These are phyloP conservation scores for Idaea dimidiata DNA, from an alignment of 2,888 invertebrate genomes.

Conservation along the genomic window DNA sequence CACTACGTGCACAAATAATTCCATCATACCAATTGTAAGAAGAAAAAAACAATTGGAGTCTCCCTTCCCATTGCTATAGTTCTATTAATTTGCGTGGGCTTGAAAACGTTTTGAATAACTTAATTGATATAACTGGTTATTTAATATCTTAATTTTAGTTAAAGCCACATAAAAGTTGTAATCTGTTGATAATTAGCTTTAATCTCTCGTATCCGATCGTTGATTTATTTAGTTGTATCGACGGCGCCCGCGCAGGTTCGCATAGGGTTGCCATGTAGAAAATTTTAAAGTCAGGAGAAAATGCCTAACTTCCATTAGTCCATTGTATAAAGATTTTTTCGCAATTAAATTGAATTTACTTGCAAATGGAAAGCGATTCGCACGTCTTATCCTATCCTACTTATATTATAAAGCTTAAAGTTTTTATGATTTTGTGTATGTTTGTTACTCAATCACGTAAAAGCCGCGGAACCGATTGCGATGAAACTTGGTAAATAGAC, in stretches of 20 bases:
- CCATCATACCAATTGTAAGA: background rate
- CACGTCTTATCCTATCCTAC: too few species aligned
- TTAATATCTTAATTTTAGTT: slow-evolving; percentile 22
- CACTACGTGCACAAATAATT: background rate
- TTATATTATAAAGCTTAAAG: too few species aligned
- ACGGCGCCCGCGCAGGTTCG: background rate
- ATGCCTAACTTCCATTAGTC: too few species aligned
- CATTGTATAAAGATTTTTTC: too few species aligned
- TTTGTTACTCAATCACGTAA: too few species aligned
- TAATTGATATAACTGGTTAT: slow-evolving; percentile 26
- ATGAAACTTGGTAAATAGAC: too few species aligned
- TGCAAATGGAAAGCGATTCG: too few species aligned
- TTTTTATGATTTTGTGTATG: too few species aligned
- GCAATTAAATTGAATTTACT: too few species aligned
- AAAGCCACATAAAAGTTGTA: slow-evolving; percentile 16
- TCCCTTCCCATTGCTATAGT: background rate
- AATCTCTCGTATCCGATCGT: slow-evolving; percentile 21
- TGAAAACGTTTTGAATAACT: slow-evolving; percentile 16
- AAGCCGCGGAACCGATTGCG: too few species aligned
- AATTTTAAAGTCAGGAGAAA: too few species aligned
- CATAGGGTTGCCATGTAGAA: too few species aligned
- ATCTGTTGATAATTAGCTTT: slow-evolving; percentile 23
- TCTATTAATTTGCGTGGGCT: slow-evolving; percentile 14
- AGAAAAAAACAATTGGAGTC: background rate
- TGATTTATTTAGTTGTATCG: slow-evolving; percentile 17